These are phyloP conservation scores for Camponotus vicinus DNA, from an alignment of 1,140 invertebrate species.

Conservation along the genomic window DNA sequence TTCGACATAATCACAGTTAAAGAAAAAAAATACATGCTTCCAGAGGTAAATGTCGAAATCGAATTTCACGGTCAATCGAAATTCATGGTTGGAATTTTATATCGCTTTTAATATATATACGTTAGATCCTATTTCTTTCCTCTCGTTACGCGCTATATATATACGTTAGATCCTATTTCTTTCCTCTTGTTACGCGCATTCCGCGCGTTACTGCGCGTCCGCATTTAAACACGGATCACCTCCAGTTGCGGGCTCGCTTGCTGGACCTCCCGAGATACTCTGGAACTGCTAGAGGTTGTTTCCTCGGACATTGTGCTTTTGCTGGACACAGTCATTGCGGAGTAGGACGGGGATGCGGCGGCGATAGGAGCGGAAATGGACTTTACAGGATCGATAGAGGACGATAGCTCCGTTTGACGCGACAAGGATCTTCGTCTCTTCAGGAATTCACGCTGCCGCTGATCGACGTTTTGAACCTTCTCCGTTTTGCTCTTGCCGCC, in stretches of 20 bases:
- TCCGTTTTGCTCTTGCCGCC: slow-evolving; percentile 65
- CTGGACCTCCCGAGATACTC: slow-evolving; percentile 66
- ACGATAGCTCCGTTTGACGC: slow-evolving; percentile 61
- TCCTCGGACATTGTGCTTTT: slow-evolving; percentile 66
- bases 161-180: too few relatives aligned
- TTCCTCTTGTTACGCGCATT: too few relatives aligned
- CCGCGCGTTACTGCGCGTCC: neutral
- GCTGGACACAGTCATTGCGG: slow-evolving; percentile 55
- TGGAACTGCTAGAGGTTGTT: slow-evolving; percentile 61
- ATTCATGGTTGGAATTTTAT: too few relatives aligned
- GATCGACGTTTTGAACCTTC: slow-evolving; percentile 61
- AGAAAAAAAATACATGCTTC: too few relatives aligned
- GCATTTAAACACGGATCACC: slow-evolving; percentile 46
- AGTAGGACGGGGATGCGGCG: slow-evolving; percentile 55
- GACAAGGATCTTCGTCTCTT: slow-evolving; percentile 73
- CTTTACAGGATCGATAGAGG: slow-evolving; percentile 54
- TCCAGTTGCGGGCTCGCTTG: slow-evolving; percentile 60
- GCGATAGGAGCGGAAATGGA: slow-evolving; percentile 69
- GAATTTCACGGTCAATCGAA: too few relatives aligned
- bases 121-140: too few relatives aligned
- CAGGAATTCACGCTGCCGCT: slow-evolving; percentile 60
- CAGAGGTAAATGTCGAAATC: too few relatives aligned
- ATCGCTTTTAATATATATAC: too few relatives aligned
- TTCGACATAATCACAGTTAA: too few relatives aligned
- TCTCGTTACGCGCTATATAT: too few relatives aligned